A percentile compares a stretch with the other conserved stretches of the same genome.
phyloP scores from a whole-genome alignment of 2,888 invertebrate species.

The Chrysolina haemoptera region DNA sequence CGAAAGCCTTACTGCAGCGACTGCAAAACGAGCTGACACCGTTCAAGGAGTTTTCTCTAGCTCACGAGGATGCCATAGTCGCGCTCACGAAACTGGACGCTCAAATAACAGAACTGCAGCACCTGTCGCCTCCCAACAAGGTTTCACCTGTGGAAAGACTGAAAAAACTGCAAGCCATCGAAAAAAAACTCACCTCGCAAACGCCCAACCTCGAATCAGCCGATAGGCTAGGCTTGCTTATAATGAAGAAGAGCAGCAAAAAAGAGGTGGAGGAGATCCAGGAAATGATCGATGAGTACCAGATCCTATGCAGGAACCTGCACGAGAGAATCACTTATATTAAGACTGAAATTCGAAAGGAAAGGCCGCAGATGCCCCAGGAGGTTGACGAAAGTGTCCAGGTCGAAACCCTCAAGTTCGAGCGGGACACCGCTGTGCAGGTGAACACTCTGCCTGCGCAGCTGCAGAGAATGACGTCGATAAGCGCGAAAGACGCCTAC shows the following conservation, averaged over 20 bases:
- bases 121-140: slow-evolving; percentile 72
- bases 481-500: slow-evolving; percentile 88
- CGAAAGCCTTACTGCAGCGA: slow-evolving; percentile 74
- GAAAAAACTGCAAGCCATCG: slow-evolving; percentile 72
- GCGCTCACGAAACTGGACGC: slow-evolving; percentile 82
- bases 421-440: slow-evolving; percentile 84
- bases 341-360: slow-evolving; percentile 67
- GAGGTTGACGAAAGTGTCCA: slow-evolving; percentile 76
- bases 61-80: slow-evolving; percentile 81
- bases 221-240: slow-evolving; percentile 75
- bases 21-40: slow-evolving; percentile 74
- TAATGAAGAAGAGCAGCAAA: slow-evolving; percentile 74
- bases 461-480: slow-evolving; percentile 76
- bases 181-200: slow-evolving; percentile 73
- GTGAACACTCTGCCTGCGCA: slow-evolving; percentile 82
- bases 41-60: slow-evolving; percentile 79
- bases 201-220: slow-evolving; percentile 73
- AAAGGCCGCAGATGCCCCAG: slow-evolving; percentile 60
- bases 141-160: slow-evolving; percentile 67
- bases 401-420: slow-evolving; percentile 83
- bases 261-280: slow-evolving; percentile 74
- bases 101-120: slow-evolving; percentile 79
- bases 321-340: slow-evolving; percentile 71
- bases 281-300: slow-evolving; percentile 78
- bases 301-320: slow-evolving; percentile 76